These are phyloP conservation scores for Miltochrista miniata DNA, from an alignment of 2,888 invertebrate species.

Conservation along the genomic window DNA sequence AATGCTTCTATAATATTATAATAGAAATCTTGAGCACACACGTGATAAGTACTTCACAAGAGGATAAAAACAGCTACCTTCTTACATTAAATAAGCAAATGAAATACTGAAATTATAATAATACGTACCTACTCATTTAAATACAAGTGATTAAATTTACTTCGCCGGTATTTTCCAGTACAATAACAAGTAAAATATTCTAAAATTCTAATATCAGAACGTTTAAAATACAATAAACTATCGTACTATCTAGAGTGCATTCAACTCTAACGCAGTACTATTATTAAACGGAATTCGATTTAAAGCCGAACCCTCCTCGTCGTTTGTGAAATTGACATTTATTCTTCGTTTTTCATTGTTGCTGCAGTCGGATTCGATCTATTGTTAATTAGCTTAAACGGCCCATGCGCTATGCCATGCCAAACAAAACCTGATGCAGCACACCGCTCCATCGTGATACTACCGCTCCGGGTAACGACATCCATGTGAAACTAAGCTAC, in stretches of 20 bases:
- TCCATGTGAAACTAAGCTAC: neutral
- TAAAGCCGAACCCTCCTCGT: conserved; percentile 81
- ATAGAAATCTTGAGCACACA: too few species aligned
- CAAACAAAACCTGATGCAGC: conserved; percentile 48
- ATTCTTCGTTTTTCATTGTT: conserved; percentile 84
- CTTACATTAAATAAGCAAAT: too few species aligned
- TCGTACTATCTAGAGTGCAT: conserved; percentile 78
- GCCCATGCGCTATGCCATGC: conserved; percentile 69
- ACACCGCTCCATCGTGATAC: conserved; percentile 28
- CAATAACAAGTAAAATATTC: conserved; percentile 44
- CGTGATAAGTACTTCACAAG: too few species aligned
- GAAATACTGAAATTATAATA: neutral
- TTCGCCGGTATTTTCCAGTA: conserved; percentile 22
- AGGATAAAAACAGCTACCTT: too few species aligned
- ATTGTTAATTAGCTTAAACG: conserved; percentile 83
- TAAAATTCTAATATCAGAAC: conserved; percentile 46
- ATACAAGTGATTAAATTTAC: conserved; percentile 2
- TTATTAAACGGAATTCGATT: conserved; percentile 83
- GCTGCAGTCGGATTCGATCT: conserved; percentile 78
- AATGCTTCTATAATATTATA: too few species aligned
- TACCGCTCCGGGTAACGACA: conserved; percentile 28
- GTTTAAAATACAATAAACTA: conserved; percentile 75
- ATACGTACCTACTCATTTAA: neutral
- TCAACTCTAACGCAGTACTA: conserved; percentile 80
- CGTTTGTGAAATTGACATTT: conserved; percentile 84